Conservation (phyloP, 2,797 vertebrate species). For the Garrulus glandarius region DNA sequence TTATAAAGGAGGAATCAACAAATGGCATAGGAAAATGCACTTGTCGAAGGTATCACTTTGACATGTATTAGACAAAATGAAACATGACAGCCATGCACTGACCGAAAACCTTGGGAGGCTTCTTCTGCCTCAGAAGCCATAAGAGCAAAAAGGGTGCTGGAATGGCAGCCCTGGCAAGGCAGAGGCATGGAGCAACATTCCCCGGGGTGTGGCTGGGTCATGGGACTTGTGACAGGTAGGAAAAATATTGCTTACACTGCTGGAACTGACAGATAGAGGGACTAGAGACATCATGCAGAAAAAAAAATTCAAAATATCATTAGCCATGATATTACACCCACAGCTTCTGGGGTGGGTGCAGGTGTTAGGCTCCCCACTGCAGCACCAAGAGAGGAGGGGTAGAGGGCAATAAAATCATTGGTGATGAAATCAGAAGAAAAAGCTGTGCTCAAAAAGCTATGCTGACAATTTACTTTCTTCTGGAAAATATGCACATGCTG, state of each 20-base stretch:
- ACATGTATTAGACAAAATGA: slow-evolving; percentile 3
- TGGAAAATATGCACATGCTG: not conserved
- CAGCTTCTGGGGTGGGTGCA: not conserved
- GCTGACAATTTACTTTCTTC: not conserved
- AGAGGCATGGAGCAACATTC: not conserved
- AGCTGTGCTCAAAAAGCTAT: not conserved
- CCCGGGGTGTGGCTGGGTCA: not conserved
- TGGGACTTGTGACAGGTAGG: not conserved
- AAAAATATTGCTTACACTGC: slow-evolving; percentile 8
- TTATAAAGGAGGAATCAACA: slow-evolving; percentile 7
- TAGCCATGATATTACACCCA: not conserved
- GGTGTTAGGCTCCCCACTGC: not conserved
- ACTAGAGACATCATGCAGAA: not conserved
- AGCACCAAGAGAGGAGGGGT: not conserved
- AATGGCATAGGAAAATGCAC: slow-evolving; percentile 26
- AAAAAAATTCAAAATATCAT: not conserved
- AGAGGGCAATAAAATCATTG: not conserved
- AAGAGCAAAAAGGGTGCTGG: not conserved
- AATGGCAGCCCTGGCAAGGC: not conserved
- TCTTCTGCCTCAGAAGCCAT: slow-evolving; percentile 25
- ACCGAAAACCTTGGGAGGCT: slow-evolving; percentile 14
- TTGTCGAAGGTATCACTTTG: slow-evolving; percentile 5
- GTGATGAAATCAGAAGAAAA: not conserved
- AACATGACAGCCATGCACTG: slow-evolving; percentile 50
- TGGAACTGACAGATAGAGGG: not conserved